Evolutionary conservation across 2,888 invertebrate species (phyloP).

Genomic region (Trissonchulus latispiculum): DNA sequence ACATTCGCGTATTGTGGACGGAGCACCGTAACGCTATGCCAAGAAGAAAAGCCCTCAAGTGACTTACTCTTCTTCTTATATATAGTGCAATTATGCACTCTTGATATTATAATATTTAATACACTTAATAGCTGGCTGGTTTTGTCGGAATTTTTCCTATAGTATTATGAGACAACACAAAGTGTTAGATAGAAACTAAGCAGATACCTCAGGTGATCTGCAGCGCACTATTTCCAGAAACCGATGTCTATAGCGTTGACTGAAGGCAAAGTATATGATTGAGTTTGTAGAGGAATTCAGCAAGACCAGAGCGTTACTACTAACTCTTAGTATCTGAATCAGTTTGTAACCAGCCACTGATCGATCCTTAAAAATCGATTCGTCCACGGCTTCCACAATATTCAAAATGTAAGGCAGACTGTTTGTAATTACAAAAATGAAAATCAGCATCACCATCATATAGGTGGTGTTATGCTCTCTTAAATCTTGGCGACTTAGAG

Average conservation of each 20-base stretch:
- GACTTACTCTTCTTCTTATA: too few species aligned
- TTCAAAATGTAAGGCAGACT: constrained; percentile 9
- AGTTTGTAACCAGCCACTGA: not conserved
- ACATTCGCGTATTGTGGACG: too few species aligned
- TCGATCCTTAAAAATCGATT: not conserved
- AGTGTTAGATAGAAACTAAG: too few species aligned
- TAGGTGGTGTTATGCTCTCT: constrained; percentile 14
- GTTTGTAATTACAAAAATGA: not conserved
- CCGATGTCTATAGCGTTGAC: not conserved
- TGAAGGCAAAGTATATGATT: not conserved
- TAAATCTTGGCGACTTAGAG: not conserved
- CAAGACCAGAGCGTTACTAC: not conserved
- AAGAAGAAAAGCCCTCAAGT: too few species aligned
- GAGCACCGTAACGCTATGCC: too few species aligned
- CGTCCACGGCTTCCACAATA: constrained; percentile 4
- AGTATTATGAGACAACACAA: too few species aligned
- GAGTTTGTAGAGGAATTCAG: not conserved
- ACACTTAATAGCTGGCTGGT: too few species aligned
- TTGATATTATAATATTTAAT: too few species aligned
- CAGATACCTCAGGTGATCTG: too few species aligned
- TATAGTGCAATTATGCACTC: too few species aligned
- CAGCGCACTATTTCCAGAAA: not conserved
- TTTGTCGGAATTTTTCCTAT: too few species aligned
- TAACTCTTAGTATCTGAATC: not conserved
- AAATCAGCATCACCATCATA: constrained; percentile 20